A percentile compares a stretch with the other conserved stretches of the same genome.
phyloP scores from a whole-genome alignment of 2,113 vertebrate species.

The zebrafish (Danio rerio) region GRCz12tu NC_133190.1:34973001-34973500 shows the following conservation, averaged over 20 bases:
- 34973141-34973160: constrained; percentile 74
- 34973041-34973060: neutral
- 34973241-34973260: constrained; percentile 16
- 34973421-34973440: constrained; percentile 59
- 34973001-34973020: neutral
- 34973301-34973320: no score
- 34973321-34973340: neutral
- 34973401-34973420: constrained; percentile 20
- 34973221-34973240: constrained; percentile 53
- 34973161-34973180: constrained; percentile 62
- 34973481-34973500: constrained; percentile 61
- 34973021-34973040: neutral
- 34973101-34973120: constrained; percentile 50
- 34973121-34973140: constrained; percentile 62
- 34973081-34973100: constrained; percentile 70
- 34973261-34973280: neutral
- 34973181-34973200: constrained; percentile 29
- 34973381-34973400: neutral
- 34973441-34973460: constrained; percentile 53
- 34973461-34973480: constrained; percentile 50
- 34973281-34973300: no score
- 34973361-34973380: neutral
- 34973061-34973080: constrained; percentile 64
- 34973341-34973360: neutral
- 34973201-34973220: constrained; percentile 56